Conservation (phyloP, 2,888 invertebrate species). For the Diloba caeruleocephala region DNA sequence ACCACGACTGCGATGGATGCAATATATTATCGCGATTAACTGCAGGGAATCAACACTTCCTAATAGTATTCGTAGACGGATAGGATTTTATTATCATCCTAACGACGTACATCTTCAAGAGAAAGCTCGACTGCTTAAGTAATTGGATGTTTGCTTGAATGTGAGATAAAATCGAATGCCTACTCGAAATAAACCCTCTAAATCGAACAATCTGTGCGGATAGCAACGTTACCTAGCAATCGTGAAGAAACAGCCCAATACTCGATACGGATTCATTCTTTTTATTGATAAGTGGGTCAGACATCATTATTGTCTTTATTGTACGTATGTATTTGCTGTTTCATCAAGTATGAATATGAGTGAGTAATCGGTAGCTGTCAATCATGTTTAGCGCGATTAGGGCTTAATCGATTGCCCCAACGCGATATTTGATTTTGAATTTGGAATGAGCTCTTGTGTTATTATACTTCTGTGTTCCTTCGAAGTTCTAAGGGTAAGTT, state of each 20-base stretch:
- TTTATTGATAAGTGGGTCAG: slow-evolving; percentile 53
- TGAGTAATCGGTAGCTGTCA: slow-evolving; percentile 10
- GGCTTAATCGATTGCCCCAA: slow-evolving; percentile 9
- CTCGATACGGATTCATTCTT: slow-evolving; percentile 38
- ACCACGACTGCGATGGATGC: background rate
- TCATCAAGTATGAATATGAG: slow-evolving; percentile 3
- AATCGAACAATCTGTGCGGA: slow-evolving; percentile 63
- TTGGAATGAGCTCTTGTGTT: slow-evolving; percentile 14
- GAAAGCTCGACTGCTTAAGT: slow-evolving; percentile 72
- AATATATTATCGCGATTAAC: slow-evolving; percentile 2
- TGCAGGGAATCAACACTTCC: slow-evolving; percentile 24
- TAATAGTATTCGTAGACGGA: slow-evolving; percentile 23
- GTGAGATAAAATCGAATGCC: slow-evolving; percentile 72
- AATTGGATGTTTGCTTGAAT: slow-evolving; percentile 79
- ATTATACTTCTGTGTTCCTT: background rate
- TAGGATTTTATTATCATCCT: slow-evolving; percentile 62
- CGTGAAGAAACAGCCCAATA: slow-evolving; percentile 43
- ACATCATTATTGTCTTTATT: slow-evolving; percentile 40
- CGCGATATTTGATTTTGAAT: slow-evolving; percentile 18
- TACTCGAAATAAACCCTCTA: slow-evolving; percentile 63
- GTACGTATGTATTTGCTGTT: slow-evolving; percentile 11
- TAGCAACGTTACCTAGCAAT: slow-evolving; percentile 48
- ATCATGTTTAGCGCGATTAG: slow-evolving; percentile 18
- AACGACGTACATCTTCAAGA: slow-evolving; percentile 61
- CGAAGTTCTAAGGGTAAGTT: slow-evolving; percentile 2